Conservation (phyloP, 1,140 invertebrate species). For the Zeugodacus cucurbitae region DNA sequence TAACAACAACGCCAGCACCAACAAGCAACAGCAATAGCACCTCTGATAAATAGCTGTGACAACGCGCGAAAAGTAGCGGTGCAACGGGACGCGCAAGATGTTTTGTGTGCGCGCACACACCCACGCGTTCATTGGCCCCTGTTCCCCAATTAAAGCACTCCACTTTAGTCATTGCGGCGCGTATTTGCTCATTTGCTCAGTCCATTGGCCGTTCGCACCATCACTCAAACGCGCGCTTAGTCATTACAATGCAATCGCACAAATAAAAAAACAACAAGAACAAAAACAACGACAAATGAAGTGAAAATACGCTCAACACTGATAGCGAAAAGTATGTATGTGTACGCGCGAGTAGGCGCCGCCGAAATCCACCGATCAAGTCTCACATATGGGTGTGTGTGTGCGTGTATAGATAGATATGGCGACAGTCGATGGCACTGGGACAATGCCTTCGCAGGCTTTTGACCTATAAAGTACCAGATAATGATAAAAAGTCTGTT, state of each 20-base stretch:
- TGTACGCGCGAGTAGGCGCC: background rate
- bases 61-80: background rate
- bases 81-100: background rate
- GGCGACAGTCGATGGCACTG: background rate
- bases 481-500: background rate
- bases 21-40: background rate
- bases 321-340: background rate
- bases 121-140: conserved; percentile 22
- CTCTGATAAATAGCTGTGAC: background rate
- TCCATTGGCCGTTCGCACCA: background rate
- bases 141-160: background rate
- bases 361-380: background rate
- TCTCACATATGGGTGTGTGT: background rate
- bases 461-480: background rate
- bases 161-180: background rate
- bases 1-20: background rate
- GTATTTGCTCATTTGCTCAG: background rate
- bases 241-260: background rate
- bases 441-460: background rate
- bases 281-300: background rate
- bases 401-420: background rate
- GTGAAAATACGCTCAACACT: background rate
- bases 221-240: background rate
- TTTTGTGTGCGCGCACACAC: background rate
- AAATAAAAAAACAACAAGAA: background rate